Conservation (phyloP, 1,140 invertebrate species). For the Eubasilissa regina region DNA sequence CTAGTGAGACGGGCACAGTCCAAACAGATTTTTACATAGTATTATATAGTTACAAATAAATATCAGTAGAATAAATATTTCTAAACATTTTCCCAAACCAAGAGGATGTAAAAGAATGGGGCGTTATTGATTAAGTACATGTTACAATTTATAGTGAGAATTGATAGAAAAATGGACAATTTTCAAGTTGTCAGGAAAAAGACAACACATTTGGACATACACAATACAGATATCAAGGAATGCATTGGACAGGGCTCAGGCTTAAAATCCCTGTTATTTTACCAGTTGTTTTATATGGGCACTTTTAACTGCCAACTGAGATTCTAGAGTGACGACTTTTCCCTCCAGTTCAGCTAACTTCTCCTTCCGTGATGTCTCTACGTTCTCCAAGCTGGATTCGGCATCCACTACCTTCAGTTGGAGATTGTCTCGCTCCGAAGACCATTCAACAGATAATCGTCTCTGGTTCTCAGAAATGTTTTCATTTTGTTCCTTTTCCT, state of each 20-base stretch:
- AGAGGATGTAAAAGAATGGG: too few relatives aligned
- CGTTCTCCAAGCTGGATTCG: constrained; percentile 74
- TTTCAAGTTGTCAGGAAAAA: constrained; percentile 3
- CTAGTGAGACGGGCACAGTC: too few relatives aligned
- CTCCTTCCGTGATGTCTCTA: constrained; percentile 74
- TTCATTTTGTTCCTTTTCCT: constrained; percentile 72
- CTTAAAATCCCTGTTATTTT: constrained; percentile 56
- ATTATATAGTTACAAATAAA: too few relatives aligned
- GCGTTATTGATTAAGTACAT: too few relatives aligned
- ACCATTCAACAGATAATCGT: constrained; percentile 67
- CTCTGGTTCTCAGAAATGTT: constrained; percentile 65
- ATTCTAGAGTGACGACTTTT: constrained; percentile 74
- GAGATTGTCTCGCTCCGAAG: constrained; percentile 68
- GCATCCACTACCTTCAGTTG: constrained; percentile 71
- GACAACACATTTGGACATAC: neutral
- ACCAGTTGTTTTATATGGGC: constrained; percentile 76
- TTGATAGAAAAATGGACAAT: constrained; percentile 24
- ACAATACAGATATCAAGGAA: neutral
- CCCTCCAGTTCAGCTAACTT: constrained; percentile 71
- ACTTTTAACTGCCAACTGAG: constrained; percentile 73
- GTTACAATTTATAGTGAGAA: neutral
- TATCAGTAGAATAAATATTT: too few relatives aligned
- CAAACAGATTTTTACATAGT: too few relatives aligned
- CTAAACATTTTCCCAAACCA: too few relatives aligned
- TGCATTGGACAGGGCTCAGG: constrained; percentile 9